Percentiles rank a stretch among this genome's conserved stretches.
Conservation (phyloP, 2,113 vertebrate genomes). For the Microtus ochrogaster region DNA sequence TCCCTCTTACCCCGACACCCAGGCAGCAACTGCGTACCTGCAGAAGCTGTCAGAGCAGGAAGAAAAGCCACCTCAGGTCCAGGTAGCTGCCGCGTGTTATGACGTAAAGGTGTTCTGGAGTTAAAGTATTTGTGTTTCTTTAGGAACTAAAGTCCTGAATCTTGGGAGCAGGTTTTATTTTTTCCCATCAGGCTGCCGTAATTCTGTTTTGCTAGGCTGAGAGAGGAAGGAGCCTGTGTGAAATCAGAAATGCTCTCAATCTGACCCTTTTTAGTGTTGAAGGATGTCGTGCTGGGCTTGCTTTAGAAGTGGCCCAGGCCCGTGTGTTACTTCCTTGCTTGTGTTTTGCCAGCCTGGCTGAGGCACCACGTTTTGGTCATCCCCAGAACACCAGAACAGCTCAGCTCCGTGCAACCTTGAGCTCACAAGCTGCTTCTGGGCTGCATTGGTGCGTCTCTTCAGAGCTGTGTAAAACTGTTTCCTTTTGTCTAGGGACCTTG, state of each 20-base stretch:
- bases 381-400: not conserved
- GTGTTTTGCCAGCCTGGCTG: not conserved
- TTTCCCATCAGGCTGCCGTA: not conserved
- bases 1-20: conserved; percentile 87
- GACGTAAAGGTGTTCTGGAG: not conserved
- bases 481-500: not conserved
- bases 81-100: conserved; percentile 80
- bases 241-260: conserved; percentile 41
- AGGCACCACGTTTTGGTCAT: not conserved
- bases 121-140: conserved; percentile 5
- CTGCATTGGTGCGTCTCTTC: not conserved
- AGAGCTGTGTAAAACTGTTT: not conserved
- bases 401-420: not conserved
- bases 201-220: conserved; percentile 6
- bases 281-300: not conserved
- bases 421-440: not conserved
- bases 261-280: not conserved
- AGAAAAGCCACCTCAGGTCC: conserved; percentile 82
- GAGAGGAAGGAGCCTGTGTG: conserved; percentile 16
- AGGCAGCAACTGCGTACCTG: conserved; percentile 89
- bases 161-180: conserved; percentile 39
- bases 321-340: not conserved
- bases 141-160: not conserved
- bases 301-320: conserved; percentile 22
- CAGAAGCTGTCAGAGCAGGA: conserved; percentile 87